Conservation (phyloP, 1,140 invertebrate species). For the Schlechtendalia chinensis region DNA sequence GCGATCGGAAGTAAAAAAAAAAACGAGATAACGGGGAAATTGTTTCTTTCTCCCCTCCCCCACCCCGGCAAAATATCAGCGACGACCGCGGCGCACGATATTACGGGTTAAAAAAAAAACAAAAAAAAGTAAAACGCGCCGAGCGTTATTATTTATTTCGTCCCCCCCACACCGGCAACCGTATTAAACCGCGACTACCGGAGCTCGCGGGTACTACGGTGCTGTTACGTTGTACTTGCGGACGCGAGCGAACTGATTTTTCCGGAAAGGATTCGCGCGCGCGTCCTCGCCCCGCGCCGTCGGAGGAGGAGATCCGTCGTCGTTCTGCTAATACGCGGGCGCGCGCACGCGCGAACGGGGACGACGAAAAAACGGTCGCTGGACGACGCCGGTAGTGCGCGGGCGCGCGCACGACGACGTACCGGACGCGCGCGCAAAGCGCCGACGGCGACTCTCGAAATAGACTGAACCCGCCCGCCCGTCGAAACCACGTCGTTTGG, state of each 20-base stretch:
- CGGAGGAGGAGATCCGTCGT: neutral
- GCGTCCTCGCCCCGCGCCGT: neutral
- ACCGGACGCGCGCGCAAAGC: neutral
- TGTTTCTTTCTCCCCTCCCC: no score
- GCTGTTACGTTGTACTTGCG: neutral
- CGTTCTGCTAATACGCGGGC: neutral
- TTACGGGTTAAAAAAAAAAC: no score
- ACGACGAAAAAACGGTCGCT: neutral
- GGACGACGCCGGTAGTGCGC: neutral
- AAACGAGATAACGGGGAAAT: no score
- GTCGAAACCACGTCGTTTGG: neutral
- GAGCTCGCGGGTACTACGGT: neutral
- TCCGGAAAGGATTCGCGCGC: neutral
- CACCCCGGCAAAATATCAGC: no score
- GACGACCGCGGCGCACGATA: no score
- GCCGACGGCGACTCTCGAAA: conserved; percentile 26
- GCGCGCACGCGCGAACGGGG: neutral
- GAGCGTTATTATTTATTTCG: no score
- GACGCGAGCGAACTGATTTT: conserved; percentile 23
- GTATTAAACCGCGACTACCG: no score
- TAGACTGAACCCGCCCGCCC: conserved; percentile 19
- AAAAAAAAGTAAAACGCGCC: no score
- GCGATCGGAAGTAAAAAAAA: no score
- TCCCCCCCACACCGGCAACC: no score
- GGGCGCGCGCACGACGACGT: neutral